Base-by-base conservation (phyloP, 2,113 vertebrate genomes). In the Garra rufa region DNA sequence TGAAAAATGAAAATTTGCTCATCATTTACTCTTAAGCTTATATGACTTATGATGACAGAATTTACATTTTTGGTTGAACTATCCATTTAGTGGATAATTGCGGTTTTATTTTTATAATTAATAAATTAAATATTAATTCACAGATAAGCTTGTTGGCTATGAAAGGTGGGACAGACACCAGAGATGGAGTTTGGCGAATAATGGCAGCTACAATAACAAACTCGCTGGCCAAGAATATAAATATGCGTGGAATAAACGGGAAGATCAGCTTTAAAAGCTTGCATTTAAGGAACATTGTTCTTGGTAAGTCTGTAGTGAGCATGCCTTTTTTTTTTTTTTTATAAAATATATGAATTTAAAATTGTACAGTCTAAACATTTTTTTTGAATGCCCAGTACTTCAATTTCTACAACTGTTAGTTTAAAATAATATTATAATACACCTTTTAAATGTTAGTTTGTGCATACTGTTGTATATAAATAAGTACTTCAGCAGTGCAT, bases 181-280 rank as follows among this genome's bases (percentile, higher is more conserved):
- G 38, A 43, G 67, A 70, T 43, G 67, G 67, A 41, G 67, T 70
- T 21, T 70, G 67, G 67, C 41, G 34, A 41, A 70, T 70, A 19
- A 70, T 43, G 34, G 21, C 34, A 41, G 34, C 67, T 43, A 70
- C 19, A n/a, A 43, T 70, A 21, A 70, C 19, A 34, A 43, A 43
- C 19, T 70, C 38, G 0, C 34, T 70, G 67, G 63, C 63, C 14
- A 70, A 43, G 34, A 43, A 70, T 70, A 70, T 70, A 70, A 70
- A 70, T n/a, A 70, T 70, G 19, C 34, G 67, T 21, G 67, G 34
- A 11, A 19, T 70, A 21, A 70, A 70, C n/a, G 67, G 67, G 34
- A 70, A 70, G 34, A 70, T 67, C 34, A 70, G 67, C 67, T 70
- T 70, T 41, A 70, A 41, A 69, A 69, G 65, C 30, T 41, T 69